phyloP scores from a whole-genome alignment of 2,113 vertebrate genomes.

The Cyrtonyx montezumae region DNA sequence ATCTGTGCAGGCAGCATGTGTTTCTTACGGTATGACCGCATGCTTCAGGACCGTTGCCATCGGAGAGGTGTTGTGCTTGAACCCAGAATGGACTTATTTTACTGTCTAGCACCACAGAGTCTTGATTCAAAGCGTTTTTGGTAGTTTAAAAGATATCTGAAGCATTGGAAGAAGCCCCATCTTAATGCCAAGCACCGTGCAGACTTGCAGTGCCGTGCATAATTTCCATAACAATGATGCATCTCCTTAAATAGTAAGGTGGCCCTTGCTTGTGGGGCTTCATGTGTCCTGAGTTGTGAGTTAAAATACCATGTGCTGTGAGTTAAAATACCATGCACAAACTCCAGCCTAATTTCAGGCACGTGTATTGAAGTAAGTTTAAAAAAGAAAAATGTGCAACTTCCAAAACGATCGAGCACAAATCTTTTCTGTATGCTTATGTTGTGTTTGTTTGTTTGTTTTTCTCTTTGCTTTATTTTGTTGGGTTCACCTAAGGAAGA shows the following conservation, averaged over 20 bases:
- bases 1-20: neutral
- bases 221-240: neutral
- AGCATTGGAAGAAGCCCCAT: neutral
- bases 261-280: neutral
- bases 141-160: neutral
- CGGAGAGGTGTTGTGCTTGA: too few species aligned
- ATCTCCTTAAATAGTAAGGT: neutral
- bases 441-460: fast-evolving
- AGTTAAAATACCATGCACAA: neutral
- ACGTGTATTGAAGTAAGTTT: neutral
- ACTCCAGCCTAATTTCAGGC: neutral
- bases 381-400: too few species aligned
- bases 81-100: neutral
- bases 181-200: neutral
- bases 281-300: neutral
- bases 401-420: neutral
- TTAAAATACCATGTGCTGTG: neutral
- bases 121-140: neutral
- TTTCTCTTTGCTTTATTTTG: neutral
- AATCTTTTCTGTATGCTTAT: fast-evolving
- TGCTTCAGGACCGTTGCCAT: neutral
- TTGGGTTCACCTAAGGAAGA: neutral
- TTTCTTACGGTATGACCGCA: too few species aligned
- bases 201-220: neutral
- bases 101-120: neutral